Percentiles rank a stretch among this genome's conserved stretches.
Conservation (phyloP, 37 sponge, comb jelly and placozoan species). For the Halichondria panicea region DNA sequence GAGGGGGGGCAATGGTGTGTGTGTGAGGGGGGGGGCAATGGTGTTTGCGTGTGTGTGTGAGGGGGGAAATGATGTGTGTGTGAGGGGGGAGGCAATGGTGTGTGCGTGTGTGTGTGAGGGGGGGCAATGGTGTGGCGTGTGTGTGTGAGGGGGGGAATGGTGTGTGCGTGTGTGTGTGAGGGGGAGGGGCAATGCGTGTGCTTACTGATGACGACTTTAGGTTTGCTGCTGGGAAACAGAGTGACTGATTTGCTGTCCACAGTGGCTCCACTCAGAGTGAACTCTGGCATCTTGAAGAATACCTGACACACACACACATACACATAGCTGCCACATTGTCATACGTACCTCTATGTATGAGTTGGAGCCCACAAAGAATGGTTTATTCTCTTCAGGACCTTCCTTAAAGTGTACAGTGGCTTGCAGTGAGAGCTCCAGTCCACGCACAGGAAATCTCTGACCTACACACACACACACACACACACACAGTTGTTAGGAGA, state of each 20-base stretch:
- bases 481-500: too few species aligned
- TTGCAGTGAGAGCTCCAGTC: constrained; percentile 76
- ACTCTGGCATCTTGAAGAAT: constrained; percentile 72
- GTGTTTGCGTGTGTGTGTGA: too few species aligned
- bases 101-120: neutral
- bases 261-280: constrained; percentile 70
- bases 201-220: constrained; percentile 63
- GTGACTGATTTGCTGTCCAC: constrained; percentile 81
- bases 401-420: constrained; percentile 76
- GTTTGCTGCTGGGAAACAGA: constrained; percentile 60
- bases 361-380: constrained; percentile 80
- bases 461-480: constrained; percentile 29
- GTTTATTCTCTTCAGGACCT: constrained; percentile 26
- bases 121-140: neutral
- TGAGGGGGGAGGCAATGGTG: too few species aligned
- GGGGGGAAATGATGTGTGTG: constrained; percentile 19
- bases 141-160: too few species aligned
- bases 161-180: neutral
- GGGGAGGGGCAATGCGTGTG: neutral
- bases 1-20: too few species aligned
- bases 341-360: constrained; percentile 73
- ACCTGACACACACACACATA: too few species aligned
- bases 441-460: constrained; percentile 82
- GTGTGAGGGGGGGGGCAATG: neutral
- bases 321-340: neutral